A percentile compares a stretch with the other conserved stretches of the same genome.
These are phyloP conservation scores for Gonatopus flavifemur DNA, from an alignment of 1,140 invertebrate species.

Conservation along the genomic window DNA sequence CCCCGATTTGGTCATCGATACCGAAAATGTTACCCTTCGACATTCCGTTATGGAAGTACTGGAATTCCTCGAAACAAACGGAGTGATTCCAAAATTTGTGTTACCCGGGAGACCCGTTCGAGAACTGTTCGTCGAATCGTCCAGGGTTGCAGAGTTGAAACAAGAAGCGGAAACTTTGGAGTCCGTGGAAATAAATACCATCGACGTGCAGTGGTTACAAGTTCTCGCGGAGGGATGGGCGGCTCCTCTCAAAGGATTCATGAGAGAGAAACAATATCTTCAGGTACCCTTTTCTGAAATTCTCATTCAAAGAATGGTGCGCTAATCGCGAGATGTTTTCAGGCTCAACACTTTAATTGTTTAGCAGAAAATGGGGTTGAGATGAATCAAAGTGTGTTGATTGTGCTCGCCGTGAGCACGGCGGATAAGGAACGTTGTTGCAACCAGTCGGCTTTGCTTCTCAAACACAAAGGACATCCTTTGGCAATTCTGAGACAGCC, in stretches of 20 bases:
- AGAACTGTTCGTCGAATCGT: conserved; percentile 81
- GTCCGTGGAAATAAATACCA: conserved; percentile 70
- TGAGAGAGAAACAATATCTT: conserved; percentile 92
- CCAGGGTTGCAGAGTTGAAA: conserved; percentile 62
- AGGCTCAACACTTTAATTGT: conserved; percentile 85
- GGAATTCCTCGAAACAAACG: conserved; percentile 70
- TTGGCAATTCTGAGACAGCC: conserved; percentile 85
- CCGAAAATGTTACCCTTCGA: conserved; percentile 73
- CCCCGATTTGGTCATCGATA: conserved; percentile 87
- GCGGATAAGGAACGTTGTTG: conserved; percentile 76
- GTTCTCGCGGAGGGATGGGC: conserved; percentile 97
- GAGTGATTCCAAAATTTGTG: conserved; percentile 60
- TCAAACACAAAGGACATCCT: conserved; percentile 69
- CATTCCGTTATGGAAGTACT: conserved; percentile 81
- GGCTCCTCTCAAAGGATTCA: conserved; percentile 90
- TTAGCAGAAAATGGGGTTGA: conserved; percentile 65
- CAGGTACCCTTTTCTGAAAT: conserved; percentile 41
- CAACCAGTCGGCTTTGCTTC: conserved; percentile 62
- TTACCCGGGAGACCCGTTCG: conserved; percentile 62
- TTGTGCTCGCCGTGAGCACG: conserved; percentile 80
- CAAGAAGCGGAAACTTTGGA: conserved; percentile 66
- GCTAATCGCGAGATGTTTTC: not conserved
- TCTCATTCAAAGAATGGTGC: not conserved
- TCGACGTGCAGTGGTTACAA: conserved; percentile 96
- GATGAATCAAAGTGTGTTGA: conserved; percentile 90